Evolutionary conservation across 2,888 invertebrate species (phyloP).

Genomic region (Drosophila anceps): DNA sequence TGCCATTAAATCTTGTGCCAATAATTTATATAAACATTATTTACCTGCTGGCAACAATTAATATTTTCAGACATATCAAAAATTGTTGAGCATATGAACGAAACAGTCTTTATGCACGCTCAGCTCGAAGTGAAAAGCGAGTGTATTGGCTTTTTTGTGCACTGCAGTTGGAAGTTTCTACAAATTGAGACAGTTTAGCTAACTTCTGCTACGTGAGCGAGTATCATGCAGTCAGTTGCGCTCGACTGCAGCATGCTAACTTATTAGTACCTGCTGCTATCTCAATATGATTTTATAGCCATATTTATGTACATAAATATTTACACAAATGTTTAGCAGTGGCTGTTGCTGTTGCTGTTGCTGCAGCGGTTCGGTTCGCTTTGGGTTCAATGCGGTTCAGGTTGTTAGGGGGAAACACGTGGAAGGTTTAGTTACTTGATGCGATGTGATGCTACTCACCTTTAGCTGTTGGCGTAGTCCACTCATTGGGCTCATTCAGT

Average conservation of each 20-base stretch:
- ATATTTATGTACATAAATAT: constrained; percentile 61
- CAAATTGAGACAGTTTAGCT: background rate
- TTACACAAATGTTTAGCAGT: constrained; percentile 57
- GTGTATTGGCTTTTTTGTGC: background rate
- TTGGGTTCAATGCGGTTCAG: constrained; percentile 27
- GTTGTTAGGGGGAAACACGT: background rate
- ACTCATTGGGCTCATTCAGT: constrained; percentile 85
- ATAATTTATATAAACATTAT: constrained; percentile 52
- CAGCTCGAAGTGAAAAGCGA: background rate
- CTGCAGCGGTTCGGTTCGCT: constrained; percentile 7
- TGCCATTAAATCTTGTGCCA: constrained; percentile 44
- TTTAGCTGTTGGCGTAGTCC: constrained; percentile 85
- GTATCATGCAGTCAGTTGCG: background rate
- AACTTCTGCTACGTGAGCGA: background rate
- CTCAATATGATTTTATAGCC: constrained; percentile 37
- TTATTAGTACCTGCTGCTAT: constrained; percentile 47
- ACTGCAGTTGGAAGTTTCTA: background rate
- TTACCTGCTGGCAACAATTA: constrained; percentile 49
- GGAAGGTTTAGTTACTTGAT: constrained; percentile 6
- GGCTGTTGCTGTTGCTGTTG: constrained; percentile 20
- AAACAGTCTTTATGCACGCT: constrained; percentile 18
- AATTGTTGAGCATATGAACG: constrained; percentile 26
- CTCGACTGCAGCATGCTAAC: background rate
- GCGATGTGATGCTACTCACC: constrained; percentile 70
- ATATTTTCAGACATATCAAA: constrained; percentile 49